A percentile compares a stretch with the other conserved stretches of the same genome.
Conservation (phyloP, 1,140 invertebrate genomes). For the Pomacea maculata region DNA sequence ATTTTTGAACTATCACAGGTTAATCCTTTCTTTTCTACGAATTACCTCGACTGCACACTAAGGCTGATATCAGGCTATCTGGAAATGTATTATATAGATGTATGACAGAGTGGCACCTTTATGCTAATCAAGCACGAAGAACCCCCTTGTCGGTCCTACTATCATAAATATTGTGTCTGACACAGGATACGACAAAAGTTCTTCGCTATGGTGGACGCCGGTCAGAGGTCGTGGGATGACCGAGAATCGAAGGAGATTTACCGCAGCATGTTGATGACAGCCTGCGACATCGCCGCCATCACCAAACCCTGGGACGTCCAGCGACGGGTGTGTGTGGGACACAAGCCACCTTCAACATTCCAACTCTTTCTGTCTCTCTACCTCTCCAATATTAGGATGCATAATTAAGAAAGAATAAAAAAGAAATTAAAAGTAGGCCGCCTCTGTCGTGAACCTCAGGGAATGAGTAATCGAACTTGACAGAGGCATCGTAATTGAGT, state of each 20-base stretch:
- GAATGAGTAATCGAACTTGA: no score
- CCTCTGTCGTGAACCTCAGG: no score
- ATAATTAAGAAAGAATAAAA: no score
- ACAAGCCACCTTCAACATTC: not conserved
- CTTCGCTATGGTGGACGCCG: constrained; percentile 55
- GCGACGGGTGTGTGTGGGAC: constrained; percentile 67
- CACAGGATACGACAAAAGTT: constrained; percentile 55
- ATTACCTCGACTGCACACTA: no score
- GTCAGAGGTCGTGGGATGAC: constrained; percentile 49
- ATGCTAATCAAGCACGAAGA: no score
- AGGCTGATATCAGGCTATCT: no score
- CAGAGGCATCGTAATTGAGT: no score
- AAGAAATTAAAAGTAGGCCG: not conserved
- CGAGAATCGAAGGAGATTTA: constrained; percentile 51
- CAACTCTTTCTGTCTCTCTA: not conserved
- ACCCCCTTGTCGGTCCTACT: no score
- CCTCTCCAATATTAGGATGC: not conserved
- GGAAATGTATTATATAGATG: no score
- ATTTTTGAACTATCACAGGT: no score
- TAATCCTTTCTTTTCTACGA: no score
- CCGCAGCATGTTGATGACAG: constrained; percentile 93
- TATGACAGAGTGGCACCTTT: no score
- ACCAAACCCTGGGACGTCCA: constrained; percentile 98
- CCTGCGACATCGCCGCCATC: constrained; percentile 95
- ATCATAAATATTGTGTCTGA: not conserved